These are phyloP conservation scores for Drosophila mettleri DNA, from an alignment of 2,888 invertebrate species.

Conservation along the genomic window DNA sequence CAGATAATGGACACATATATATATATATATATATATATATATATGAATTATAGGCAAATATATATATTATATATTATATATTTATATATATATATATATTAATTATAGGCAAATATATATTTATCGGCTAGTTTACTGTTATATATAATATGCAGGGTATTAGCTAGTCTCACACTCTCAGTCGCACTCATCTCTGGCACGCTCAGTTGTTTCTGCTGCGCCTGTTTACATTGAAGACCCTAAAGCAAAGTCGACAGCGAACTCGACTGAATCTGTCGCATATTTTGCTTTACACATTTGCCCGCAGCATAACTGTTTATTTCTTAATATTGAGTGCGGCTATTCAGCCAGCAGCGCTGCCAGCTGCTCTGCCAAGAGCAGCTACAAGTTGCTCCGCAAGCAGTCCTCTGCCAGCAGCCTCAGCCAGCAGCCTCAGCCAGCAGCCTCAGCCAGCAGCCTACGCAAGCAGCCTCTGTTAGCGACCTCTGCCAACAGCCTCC, in stretches of 20 bases:
- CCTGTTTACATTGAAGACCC: conserved; percentile 74
- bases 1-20: not conserved
- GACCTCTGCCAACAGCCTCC: not conserved
- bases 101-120: too few relatives aligned
- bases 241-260: conserved; percentile 64
- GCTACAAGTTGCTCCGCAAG: conserved; percentile 1
- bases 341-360: conserved; percentile 3
- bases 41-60: not conserved
- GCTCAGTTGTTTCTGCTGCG: conserved; percentile 57
- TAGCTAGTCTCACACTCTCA: not conserved
- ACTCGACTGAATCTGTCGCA: conserved; percentile 17
- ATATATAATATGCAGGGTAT: not conserved
- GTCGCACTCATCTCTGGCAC: not conserved
- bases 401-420: not conserved
- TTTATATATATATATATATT: not conserved
- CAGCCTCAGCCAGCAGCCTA: not conserved
- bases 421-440: conserved; percentile 1
- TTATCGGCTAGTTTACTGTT: not conserved
- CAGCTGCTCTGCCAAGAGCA: conserved; percentile 5
- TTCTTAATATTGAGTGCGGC: conserved; percentile 73
- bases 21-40: not conserved
- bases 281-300: conserved; percentile 27
- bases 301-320: conserved; percentile 72
- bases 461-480: not conserved
- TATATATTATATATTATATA: not conserved